Conservation (phyloP, 2,797 vertebrate genomes). For the Fratercula arctica region DNA sequence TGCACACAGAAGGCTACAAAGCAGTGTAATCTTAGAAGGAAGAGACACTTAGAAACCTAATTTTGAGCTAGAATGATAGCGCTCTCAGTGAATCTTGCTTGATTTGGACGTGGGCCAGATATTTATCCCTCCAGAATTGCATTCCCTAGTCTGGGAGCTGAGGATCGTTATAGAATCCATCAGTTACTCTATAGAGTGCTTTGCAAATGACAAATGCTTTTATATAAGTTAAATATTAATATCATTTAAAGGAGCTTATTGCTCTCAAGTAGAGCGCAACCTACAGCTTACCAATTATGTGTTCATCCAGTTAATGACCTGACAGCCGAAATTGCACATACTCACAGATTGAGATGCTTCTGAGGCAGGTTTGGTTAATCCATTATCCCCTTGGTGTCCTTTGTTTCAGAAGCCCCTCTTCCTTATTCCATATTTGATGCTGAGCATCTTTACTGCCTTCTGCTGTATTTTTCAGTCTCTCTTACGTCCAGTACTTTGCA, state of each 20-base stretch:
- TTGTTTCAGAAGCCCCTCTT: not conserved
- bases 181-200: not conserved
- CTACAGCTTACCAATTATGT: conserved; percentile 45
- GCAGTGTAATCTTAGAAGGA: not conserved
- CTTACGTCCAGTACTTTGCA: not conserved
- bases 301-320: conserved; percentile 42
- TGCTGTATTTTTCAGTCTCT: not conserved
- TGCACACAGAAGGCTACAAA: not conserved
- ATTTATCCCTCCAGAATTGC: not conserved
- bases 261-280: not conserved
- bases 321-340: not conserved
- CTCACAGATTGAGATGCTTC: not conserved
- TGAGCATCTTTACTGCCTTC: not conserved
- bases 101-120: not conserved
- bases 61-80: not conserved
- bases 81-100: not conserved
- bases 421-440: not conserved
- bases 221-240: conserved; percentile 60
- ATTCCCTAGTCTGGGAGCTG: not conserved
- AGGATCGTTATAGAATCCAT: conserved; percentile 2
- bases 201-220: conserved; percentile 27
- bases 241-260: conserved; percentile 31
- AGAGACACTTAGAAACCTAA: not conserved
- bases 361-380: not conserved
- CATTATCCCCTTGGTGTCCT: not conserved